phyloP scores from a whole-genome alignment of 2,113 vertebrate species.

The Narcine bancroftii region DNA sequence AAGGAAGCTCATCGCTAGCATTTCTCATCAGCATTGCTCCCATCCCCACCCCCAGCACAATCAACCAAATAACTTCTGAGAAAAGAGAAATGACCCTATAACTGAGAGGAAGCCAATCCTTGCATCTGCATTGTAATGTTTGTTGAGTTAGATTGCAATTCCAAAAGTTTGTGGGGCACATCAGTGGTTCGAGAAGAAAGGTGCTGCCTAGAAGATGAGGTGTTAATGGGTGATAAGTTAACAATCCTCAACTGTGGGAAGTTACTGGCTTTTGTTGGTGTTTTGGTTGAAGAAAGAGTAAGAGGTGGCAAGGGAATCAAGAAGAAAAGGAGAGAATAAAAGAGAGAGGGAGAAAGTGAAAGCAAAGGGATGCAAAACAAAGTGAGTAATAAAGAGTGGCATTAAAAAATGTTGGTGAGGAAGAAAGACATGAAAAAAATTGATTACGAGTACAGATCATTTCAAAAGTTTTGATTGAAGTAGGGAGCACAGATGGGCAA shows the following conservation, averaged over 20 bases:
- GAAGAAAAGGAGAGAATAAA: constrained; percentile 37
- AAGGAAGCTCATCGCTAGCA: constrained; percentile 1
- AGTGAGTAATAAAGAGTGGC: not conserved
- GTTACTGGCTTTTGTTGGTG: constrained; percentile 31
- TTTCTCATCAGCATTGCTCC: not conserved
- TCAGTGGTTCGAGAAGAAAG: constrained; percentile 31
- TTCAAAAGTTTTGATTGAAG: not conserved
- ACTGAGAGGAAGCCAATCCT: constrained; percentile 15
- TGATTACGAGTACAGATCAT: not conserved
- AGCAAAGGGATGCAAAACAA: not conserved
- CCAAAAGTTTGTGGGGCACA: constrained; percentile 24
- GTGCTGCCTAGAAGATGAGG: constrained; percentile 29
- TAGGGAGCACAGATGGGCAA: constrained; percentile 13
- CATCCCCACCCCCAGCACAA: not conserved
- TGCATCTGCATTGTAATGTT: constrained; percentile 16
- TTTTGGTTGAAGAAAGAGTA: constrained; percentile 30
- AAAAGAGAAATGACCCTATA: not conserved
- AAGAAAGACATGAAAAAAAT: not conserved
- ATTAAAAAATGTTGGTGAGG: not conserved
- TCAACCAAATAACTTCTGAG: not conserved
- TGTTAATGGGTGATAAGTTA: constrained; percentile 35
- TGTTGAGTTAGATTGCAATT: constrained; percentile 28
- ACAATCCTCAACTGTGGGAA: constrained; percentile 26
- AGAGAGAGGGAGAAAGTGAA: constrained; percentile 50
- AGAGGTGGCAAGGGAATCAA: not conserved